Conservation (phyloP, 64 coral and sea anemone genomes). For the Actinia equina region DNA sequence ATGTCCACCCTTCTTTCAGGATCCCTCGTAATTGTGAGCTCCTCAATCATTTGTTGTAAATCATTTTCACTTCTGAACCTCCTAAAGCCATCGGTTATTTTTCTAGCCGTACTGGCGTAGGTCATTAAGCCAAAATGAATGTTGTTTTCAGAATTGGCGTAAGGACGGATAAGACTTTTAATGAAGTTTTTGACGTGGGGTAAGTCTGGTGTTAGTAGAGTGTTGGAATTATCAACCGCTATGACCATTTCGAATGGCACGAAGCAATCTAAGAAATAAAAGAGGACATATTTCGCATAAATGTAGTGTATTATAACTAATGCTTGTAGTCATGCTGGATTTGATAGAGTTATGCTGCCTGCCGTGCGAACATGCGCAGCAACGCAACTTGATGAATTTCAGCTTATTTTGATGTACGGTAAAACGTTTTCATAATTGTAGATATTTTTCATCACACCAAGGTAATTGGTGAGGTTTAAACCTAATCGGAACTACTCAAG, state of each 20-base stretch:
- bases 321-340: too few species aligned
- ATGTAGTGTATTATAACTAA: too few species aligned
- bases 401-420: too few species aligned
- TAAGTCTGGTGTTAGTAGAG: conserved; percentile 32
- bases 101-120: conserved; percentile 35
- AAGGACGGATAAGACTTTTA: conserved; percentile 29
- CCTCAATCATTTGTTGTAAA: conserved; percentile 39
- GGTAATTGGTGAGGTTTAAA: too few species aligned
- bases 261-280: conserved; percentile 59
- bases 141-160: conserved; percentile 77
- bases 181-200: conserved; percentile 42
- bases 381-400: too few species aligned
- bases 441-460: too few species aligned
- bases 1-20: conserved; percentile 46
- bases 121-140: conserved; percentile 67
- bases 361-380: too few species aligned
- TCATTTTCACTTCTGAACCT: conserved; percentile 22
- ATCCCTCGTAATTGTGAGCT: conserved; percentile 20
- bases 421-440: too few species aligned
- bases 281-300: background rate
- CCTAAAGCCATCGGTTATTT: conserved; percentile 52
- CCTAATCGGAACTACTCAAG: too few species aligned
- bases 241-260: conserved; percentile 79
- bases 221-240: conserved; percentile 52
- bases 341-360: too few species aligned